Evolutionary conservation across 2,888 invertebrate genomes (phyloP), one percentile per base, ranked within the genome.

Genomic region (Fissipunctia ypsillon): DNA sequence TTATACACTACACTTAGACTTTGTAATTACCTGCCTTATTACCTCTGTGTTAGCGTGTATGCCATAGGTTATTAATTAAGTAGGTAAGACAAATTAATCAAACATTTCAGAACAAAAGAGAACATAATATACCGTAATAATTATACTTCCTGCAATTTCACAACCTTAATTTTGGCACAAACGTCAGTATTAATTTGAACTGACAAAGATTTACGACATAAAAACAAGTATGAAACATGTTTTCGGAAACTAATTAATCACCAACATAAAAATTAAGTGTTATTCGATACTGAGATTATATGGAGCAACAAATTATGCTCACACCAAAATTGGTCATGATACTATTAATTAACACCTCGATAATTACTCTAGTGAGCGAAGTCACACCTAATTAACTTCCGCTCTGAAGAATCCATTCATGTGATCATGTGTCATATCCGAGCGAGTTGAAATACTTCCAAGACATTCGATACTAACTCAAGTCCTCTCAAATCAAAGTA

Each of bases 401-500:
- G 7, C 41, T 68, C 41, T n/a, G 56, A 54, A 63, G 59, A 63
- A 52, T 7, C 19, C 61, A 75, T 71, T 81, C 63, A 71, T 63
- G 61, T 63, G 59, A 64, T 52, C 57, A 71, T 75, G 45, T 71
- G 61, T 52, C 57, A 71, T 75, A 45, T 71, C 38, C n/a, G 31
- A 56, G 38, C 25, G n/a, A 74, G 65, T 76, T 81, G 61, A 68
- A 69, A 59, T 73, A 63, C 72, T 64, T 76, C 63, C 67, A 57
- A 70, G 78, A 75, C 31, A 84, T 80, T 74, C 48, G 70, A 86
- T 75, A 81, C 74, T 73, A 57, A 74, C 71, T 69, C 61, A 71
- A 75, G 70, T 80, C 45, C 52, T 66, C 63, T 73, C 69, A 76
- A 84, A 84, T 84, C 81, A 83, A 80, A 78, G 78, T 76, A 75